These are phyloP conservation scores for Tetragnatha versicolor DNA, from an alignment of 1,140 invertebrate genomes.

Conservation along the genomic window DNA sequence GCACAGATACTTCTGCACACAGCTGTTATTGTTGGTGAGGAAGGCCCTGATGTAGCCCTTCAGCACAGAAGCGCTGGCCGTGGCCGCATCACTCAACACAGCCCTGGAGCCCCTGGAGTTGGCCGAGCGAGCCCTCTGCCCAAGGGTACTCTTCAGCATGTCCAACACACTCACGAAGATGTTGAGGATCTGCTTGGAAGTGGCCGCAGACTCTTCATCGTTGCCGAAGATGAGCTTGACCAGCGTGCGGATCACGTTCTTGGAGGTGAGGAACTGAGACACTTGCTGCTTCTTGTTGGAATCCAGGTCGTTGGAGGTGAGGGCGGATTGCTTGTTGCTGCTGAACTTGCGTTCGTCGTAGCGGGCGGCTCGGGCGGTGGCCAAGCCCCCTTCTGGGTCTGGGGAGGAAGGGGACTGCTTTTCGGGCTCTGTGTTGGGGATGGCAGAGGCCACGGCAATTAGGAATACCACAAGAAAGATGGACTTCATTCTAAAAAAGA, in stretches of 20 bases:
- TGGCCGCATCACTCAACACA: slow-evolving; percentile 58
- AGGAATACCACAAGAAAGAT: not conserved
- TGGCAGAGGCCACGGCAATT: slow-evolving; percentile 3
- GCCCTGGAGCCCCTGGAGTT: slow-evolving; percentile 44
- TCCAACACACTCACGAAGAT: slow-evolving; percentile 59
- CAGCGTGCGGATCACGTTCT: slow-evolving; percentile 59
- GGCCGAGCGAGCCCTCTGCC: slow-evolving; percentile 57
- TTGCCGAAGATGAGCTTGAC: slow-evolving; percentile 60
- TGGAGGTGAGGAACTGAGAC: slow-evolving; percentile 58
- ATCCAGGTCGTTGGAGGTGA: slow-evolving; percentile 34
- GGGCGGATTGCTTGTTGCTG: slow-evolving; percentile 32
- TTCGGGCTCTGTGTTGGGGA: slow-evolving; percentile 28
- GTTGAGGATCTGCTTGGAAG: slow-evolving; percentile 59
- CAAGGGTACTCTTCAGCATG: slow-evolving; percentile 58
- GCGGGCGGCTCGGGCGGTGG: slow-evolving; percentile 29
- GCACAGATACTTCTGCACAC: slow-evolving; percentile 82
- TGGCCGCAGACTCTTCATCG: slow-evolving; percentile 59
- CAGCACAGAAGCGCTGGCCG: slow-evolving; percentile 59
- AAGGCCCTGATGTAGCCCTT: slow-evolving; percentile 84
- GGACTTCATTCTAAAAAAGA: slow-evolving; percentile 45
- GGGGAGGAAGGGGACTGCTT: not conserved
- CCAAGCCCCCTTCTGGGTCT: not conserved
- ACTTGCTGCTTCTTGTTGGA: slow-evolving; percentile 58
- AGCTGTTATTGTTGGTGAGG: slow-evolving; percentile 78
- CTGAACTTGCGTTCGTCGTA: slow-evolving; percentile 52